These are phyloP conservation scores for Apteryx mantelli DNA, from an alignment of 2,113 vertebrate genomes.

Conservation along the genomic window DNA sequence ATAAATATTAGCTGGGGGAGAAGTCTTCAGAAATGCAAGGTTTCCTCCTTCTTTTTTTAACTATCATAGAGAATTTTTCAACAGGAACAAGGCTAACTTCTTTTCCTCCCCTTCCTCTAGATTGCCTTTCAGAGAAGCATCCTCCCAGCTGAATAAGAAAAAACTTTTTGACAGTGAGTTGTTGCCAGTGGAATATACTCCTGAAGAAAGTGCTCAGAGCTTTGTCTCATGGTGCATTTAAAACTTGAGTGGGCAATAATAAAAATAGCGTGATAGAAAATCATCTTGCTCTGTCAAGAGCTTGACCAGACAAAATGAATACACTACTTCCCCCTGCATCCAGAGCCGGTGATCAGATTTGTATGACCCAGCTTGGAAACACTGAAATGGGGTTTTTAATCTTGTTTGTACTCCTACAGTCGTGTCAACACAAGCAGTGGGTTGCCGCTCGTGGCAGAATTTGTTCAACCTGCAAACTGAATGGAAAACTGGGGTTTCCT, in stretches of 20 bases:
- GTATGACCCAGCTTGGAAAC: neutral
- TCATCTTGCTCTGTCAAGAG: neutral
- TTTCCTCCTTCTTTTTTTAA: neutral
- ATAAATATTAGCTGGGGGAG: neutral
- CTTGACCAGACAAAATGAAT: neutral
- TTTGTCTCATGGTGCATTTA: neutral
- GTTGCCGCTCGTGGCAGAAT: too few species aligned
- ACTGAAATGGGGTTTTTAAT: neutral
- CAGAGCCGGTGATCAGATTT: too few species aligned
- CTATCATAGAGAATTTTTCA: neutral
- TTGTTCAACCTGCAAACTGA: too few species aligned
- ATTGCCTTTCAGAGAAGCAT: neutral
- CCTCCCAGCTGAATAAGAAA: neutral
- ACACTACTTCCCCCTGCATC: too few species aligned
- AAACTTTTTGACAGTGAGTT: neutral
- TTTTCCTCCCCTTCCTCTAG: neutral
- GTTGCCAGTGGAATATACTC: neutral
- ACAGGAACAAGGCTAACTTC: neutral
- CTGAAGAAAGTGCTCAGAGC: neutral
- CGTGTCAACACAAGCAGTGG: neutral
- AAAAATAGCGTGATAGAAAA: neutral
- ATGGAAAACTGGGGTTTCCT: too few species aligned
- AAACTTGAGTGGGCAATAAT: neutral
- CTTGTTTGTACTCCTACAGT: neutral
- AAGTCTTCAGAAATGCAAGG: neutral